Evolutionary conservation across 2,888 invertebrate species (phyloP), one percentile per base, ranked within the genome.

Genomic region (Ypsolopha scabrella): DNA sequence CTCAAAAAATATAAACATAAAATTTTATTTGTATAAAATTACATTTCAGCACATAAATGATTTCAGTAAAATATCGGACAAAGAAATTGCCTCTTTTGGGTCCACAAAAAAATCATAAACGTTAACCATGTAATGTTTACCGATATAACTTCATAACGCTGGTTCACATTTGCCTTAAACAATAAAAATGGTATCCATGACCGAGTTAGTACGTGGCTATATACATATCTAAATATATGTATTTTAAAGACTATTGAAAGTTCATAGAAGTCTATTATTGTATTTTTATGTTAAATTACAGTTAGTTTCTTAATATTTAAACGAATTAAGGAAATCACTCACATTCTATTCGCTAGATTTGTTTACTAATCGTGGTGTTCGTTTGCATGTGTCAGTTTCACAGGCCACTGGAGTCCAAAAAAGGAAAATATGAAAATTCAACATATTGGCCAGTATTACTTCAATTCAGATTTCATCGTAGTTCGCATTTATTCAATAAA

Each of bases 351-450:
- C 67, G 62, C 71, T 76, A 79, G 71, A 71, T 69, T 75, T 78
- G 76, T 70, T 80, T 75, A 73, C 60, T 75, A 78, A 78, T 65
- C 72, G 71, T 87, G 87, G 87, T 87, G 87, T 87, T 87, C 87
- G 70, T 82, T 83, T 68, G 79, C 69, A 65, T 63, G 58, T 75
- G 83, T 60, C 86, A 76, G 75, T 85, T 87, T 86, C 80, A 75
- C 72, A 63, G 70, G 67, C 60, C 63, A 57, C 38, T 50, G 60
- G 62, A 60, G 58, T 60, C 53, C 63, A 45, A 49, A 50, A 52
- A 33, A 37, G 46, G 35, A 41, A 41, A 14, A 2, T 36, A 46
- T 60, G 68, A 62, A 67, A 63, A 67, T 69, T 70, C 24, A 2
- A 24, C 24, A 24, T 24, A 24, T 24, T 24, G 24, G 24, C 24